Base-by-base conservation (phyloP, 2,797 vertebrate genomes). In the Sylvilagus floridanus region DNA sequence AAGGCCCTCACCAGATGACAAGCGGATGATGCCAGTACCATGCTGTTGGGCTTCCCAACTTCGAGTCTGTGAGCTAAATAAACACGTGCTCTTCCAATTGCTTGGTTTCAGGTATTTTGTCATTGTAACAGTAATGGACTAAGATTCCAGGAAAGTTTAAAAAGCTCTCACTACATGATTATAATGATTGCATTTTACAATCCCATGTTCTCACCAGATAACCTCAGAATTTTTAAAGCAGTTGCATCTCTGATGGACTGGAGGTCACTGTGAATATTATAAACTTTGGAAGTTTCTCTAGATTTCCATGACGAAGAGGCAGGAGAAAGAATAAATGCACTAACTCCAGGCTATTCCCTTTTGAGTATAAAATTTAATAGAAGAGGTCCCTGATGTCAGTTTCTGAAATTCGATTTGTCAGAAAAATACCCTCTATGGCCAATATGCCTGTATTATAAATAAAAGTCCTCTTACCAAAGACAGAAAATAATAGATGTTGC, bases 391-490 rank as follows among this genome's bases (percentile, higher is more conserved):
- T 92, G 84, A 76, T 77, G 62, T 76, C 22, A 94, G 12, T 50
- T 91, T 95, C 81, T 52, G 95, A 84, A 96, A 65, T 88, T 77
- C n/a, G 87, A 37, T 93, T 91, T 84, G 28, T 50, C 19, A 82
- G 57, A 81, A 94, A 88, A 91, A 50, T 28, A 65, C 14, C 32
- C 52, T 57, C 60, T 35, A 32, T 57, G 35, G 65, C 26, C 78
- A 76, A 62, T 62, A 47, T 85, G 2, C 19, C 19, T 83, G 11
- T 83, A 62, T 76, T 66, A 73, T 47, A 83, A 93, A 72, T 96
- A 86, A 83, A 96, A 92, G 16, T 82, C 26, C 66, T 88, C 65
- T 32, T 42, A 94, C 28, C 54, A 77, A 91, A 96, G 35, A 62
- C 42, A 60, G 85, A 96, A 94, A 96, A 86, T 93, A 92, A 78